Evolutionary conservation across 1,140 invertebrate genomes (phyloP), one percentile per base, ranked within the genome.

Genomic region (Spodoptera litura): DNA sequence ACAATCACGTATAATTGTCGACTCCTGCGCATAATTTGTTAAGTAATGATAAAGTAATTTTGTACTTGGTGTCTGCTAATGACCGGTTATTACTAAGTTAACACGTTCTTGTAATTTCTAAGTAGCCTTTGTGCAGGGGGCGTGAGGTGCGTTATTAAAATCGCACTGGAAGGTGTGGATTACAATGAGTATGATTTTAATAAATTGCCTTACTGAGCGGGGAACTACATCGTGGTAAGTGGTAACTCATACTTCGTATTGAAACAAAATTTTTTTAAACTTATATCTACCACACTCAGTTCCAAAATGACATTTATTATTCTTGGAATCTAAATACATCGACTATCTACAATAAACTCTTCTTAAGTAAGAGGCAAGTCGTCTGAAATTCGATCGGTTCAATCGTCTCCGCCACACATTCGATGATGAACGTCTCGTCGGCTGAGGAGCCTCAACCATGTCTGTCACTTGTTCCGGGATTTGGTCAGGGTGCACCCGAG

Each of bases 51-150:
- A 25, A 31, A 15, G 2, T 13, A 11, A 25, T 70, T 70, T 70
- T 25, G 49, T 83, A 12, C 38, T 20, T 61, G 15, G 62, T 66
- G 62, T 66, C 62, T n/a, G 59, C 59, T 20, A 66, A 66, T 66
- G 38, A 49, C 38, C 6, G 35, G 38, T 66, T 49, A 66, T 66
- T 66, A 66, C 10, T 49, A 20, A 11, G 15, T 66, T 66, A 66
- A 20, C 62, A 15, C 62, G 15, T n/a, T 64, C 35, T n/a, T 10
- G 56, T 31, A 59, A 20, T 44, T 49, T 64, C 35, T 64, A n/a
- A 35, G 35, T 49, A 64, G 38, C 20, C 38, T 66, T 66, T 25
- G 12, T 15, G 20, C 49, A 38, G 15, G 15, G 12, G n/a, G 38
- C 38, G 15, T 49, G 15, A 25, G 15, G 11, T 49, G 49, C 3